These are phyloP conservation scores for Melipona beecheii DNA, from an alignment of 2,888 invertebrate species.

Conservation along the genomic window DNA sequence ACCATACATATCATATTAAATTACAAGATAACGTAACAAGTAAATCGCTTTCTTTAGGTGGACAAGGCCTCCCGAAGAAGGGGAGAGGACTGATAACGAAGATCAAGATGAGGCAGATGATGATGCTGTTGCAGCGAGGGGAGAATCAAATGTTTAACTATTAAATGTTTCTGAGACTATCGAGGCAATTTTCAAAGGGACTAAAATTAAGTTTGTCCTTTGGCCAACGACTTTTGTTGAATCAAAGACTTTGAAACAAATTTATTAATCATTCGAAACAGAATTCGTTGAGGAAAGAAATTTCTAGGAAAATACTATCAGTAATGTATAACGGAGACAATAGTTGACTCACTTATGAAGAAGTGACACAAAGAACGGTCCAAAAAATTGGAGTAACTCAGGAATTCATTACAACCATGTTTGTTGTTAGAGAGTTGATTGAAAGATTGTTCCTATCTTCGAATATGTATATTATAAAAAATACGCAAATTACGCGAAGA, in stretches of 20 bases:
- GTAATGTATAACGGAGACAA: slow-evolving; percentile 22
- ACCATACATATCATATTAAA: neutral
- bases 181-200: slow-evolving; percentile 1
- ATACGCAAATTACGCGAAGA: slow-evolving; percentile 10
- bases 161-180: neutral
- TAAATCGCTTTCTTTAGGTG: slow-evolving; percentile 69
- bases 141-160: slow-evolving; percentile 38
- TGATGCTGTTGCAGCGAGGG: slow-evolving; percentile 45
- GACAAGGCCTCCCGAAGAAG: slow-evolving; percentile 82
- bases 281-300: neutral
- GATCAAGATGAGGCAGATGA: slow-evolving; percentile 75
- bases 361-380: neutral
- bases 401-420: slow-evolving; percentile 50
- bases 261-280: neutral
- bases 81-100: slow-evolving; percentile 74
- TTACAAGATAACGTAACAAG: neutral
- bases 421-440: slow-evolving; percentile 34
- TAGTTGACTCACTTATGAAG: slow-evolving; percentile 13
- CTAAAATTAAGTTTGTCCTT: neutral
- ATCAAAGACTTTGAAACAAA: neutral
- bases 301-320: slow-evolving; percentile 11
- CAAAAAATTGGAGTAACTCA: slow-evolving; percentile 30
- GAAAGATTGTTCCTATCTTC: slow-evolving; percentile 51
- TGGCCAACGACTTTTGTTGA: slow-evolving; percentile 4
- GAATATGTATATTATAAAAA: slow-evolving; percentile 28